Percentiles rank a stretch among this genome's conserved stretches.
These are phyloP conservation scores for Herminia tarsipennalis DNA, from an alignment of 2,888 invertebrate genomes.

Conservation along the genomic window DNA sequence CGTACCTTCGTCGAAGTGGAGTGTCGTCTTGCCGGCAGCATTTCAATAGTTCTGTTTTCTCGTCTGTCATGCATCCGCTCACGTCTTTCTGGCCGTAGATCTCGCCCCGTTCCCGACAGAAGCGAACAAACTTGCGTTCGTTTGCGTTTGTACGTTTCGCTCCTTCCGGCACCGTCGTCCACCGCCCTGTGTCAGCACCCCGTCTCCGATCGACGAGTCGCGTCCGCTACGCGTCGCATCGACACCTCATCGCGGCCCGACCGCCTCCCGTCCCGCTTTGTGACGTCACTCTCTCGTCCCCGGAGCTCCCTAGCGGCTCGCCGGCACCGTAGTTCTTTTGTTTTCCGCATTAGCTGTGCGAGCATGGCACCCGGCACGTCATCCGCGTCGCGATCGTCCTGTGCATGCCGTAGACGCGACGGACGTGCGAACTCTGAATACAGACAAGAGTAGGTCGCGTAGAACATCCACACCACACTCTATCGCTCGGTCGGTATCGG, in stretches of 20 bases:
- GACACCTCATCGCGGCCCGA: constrained; percentile 23
- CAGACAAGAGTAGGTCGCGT: constrained; percentile 51
- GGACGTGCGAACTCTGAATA: constrained; percentile 67
- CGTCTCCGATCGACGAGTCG: constrained; percentile 37
- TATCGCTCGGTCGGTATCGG: constrained; percentile 44
- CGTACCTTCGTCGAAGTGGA: constrained; percentile 23
- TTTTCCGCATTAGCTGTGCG: constrained; percentile 42
- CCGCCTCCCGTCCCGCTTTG: constrained; percentile 57
- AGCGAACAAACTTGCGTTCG: constrained; percentile 32
- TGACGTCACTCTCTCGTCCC: constrained; percentile 46
- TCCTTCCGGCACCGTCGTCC: constrained; percentile 46
- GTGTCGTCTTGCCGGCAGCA: constrained; percentile 68
- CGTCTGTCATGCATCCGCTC: constrained; percentile 72
- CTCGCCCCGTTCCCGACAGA: constrained; percentile 39
- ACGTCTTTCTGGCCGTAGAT: constrained; percentile 53
- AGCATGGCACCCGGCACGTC: constrained; percentile 50
- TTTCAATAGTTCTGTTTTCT: constrained; percentile 64
- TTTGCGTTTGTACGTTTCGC: constrained; percentile 26
- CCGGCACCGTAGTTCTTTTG: constrained; percentile 56
- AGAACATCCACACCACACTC: constrained; percentile 81
- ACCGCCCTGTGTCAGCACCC: constrained; percentile 43
- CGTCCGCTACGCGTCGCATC: constrained; percentile 12
- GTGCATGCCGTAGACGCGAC: too few species aligned
- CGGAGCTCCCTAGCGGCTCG: too few species aligned
- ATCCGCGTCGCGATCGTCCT: constrained; percentile 23